phyloP scores from a whole-genome alignment of 2,797 vertebrate genomes.

The Takifugu rubripes region DNA sequence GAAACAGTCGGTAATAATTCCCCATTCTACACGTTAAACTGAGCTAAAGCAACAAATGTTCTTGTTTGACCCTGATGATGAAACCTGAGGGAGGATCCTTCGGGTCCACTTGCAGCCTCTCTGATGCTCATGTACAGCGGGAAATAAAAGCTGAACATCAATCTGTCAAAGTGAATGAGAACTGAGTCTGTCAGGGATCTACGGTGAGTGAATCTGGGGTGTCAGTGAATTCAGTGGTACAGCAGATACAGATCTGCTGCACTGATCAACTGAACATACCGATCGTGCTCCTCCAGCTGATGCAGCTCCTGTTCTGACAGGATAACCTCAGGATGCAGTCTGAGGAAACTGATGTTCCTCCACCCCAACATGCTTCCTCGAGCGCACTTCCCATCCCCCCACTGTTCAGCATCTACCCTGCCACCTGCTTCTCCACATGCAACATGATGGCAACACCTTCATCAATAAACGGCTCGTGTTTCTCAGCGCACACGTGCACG shows the following conservation, averaged over 20 bases:
- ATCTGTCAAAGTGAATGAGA: no score
- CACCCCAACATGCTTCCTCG: slow-evolving; percentile 44
- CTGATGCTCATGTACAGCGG: no score
- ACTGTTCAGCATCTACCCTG: slow-evolving; percentile 13
- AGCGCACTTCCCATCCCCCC: slow-evolving; percentile 50
- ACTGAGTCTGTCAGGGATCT: no score
- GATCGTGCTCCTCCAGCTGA: background rate
- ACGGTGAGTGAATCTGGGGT: background rate
- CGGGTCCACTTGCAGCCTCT: no score
- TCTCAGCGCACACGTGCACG: background rate
- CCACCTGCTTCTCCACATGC: slow-evolving; percentile 51
- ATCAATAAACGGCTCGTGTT: slow-evolving; percentile 18
- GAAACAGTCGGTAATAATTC: no score
- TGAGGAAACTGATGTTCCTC: slow-evolving; percentile 39
- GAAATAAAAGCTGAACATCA: no score
- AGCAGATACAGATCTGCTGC: background rate
- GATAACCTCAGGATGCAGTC: slow-evolving; percentile 10
- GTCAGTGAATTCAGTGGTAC: background rate
- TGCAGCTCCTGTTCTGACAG: slow-evolving; percentile 18
- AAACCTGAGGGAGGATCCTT: no score
- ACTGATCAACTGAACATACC: background rate
- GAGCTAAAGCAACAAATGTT: no score
- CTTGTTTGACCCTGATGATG: no score
- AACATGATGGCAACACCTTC: slow-evolving; percentile 35
- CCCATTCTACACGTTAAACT: no score